Evolutionary conservation across 1,140 invertebrate genomes (phyloP), one percentile per base, ranked within the genome.

Genomic region (Platyscapa corneri): DNA sequence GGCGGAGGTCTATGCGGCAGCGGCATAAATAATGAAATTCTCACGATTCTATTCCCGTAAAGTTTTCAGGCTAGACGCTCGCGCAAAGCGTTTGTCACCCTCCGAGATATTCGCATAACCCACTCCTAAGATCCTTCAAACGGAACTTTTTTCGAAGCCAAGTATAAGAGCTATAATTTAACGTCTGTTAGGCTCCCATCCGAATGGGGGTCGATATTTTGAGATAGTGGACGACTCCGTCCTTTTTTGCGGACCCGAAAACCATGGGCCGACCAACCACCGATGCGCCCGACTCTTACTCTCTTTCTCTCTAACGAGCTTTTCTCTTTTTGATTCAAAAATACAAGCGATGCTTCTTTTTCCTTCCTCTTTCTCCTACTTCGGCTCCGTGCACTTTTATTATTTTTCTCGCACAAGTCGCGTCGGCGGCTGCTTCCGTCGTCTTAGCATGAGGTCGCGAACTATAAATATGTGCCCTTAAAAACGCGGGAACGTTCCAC

Each of bases 391-490:
- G 30, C 27, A 23, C 72, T 77, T 42, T 46, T 65, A 56, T 79
- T 78, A 56, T 60, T 82, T 60, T 53, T 82, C 14, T 60, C 16
- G n/a, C 65, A 32, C n/a, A 37, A 42, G 60, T 30, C 78, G 39
- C 34, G 60, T 65, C 65, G 39, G 18, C 46, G 67, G 23, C 46
- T 65, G 80, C 80, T 82, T 82, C 67, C 81, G 81, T 49, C 23
- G 39, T 72, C 83, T 85, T 39, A 56, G 83, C 83, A 75, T 85
- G 83, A 85, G 83, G 77, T 85, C 83, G 83, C 53, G 23, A 74
- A 80, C 49, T 85, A 85, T 85, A 85, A 85, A 85, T 84, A 84
- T 79, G 77, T 56, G 77, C 67, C 83, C 77, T 85, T 85, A 85
- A 85, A 84, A 85, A 85, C 65, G 53, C n/a, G n/a, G n/a, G 37